Base-by-base conservation (phyloP, 2,797 vertebrate species). In the Melanotaenia parkinsoni region DNA sequence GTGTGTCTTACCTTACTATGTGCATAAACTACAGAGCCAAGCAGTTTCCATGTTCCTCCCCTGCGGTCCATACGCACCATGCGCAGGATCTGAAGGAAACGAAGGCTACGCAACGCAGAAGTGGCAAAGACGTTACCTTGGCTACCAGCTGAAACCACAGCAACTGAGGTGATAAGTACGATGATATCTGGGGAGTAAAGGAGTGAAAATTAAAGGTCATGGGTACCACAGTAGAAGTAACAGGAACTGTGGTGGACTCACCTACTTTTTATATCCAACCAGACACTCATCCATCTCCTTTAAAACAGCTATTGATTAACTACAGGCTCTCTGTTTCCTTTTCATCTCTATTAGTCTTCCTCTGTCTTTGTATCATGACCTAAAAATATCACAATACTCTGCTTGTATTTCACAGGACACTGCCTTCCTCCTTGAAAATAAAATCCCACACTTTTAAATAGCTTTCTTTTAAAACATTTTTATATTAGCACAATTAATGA, bases 61-160 rank as follows among this genome's bases (percentile, higher is more conserved):
- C 98, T 95, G 70, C 97, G 96, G 95, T 99, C 98, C 98, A 99
- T 99, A 83, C 98, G 98, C 90, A 99, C 98, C 97, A 99, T 99
- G 62, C 98, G 97, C 85, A 99, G 95, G 92, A 99, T 99, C 94
- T 99, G 98, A 81, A 99, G 95, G 93, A 99, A 99, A 69, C 98
- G 97, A 69, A 99, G 96, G 93, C 97, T 99, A 90, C 97, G 95
- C 90, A 99, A 95, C 62, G 98, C 98, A 45, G 98, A 99, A 59
- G 98, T 98, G 89, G 98, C 98, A 83, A 99, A 98, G 94, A 99
- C 98, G 93, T 99, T 99, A 88, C 96, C 97, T 94, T 99, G 97
- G 94, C 97, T 99, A 94, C 98, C 98, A 78, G 97, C 98, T 87
- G 97, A 98, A 92, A 99, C 97, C 93, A 99, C 97, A 85, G 97